phyloP scores from a whole-genome alignment of 2,113 vertebrate genomes.

The Atlantisia rogersi region DNA sequence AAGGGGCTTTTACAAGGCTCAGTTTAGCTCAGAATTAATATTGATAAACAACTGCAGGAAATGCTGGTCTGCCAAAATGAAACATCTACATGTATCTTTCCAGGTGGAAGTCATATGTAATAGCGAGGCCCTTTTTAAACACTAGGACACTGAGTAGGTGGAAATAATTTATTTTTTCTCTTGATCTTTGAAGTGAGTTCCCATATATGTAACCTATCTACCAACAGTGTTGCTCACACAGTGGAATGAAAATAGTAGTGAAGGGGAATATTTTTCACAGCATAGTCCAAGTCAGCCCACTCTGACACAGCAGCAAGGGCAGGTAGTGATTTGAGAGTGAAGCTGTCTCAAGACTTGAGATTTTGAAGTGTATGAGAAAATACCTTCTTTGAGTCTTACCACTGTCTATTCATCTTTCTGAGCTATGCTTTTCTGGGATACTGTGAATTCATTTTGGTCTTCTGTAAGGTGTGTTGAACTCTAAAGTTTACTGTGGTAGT shows the following conservation, averaged over 20 bases:
- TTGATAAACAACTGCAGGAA: not conserved
- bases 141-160: not conserved
- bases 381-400: not conserved
- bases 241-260: constrained; percentile 11
- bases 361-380: constrained; percentile 5
- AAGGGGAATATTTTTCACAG: not conserved
- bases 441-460: not conserved
- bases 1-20: not conserved
- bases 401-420: not conserved
- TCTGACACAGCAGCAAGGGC: not conserved
- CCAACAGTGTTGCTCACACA: not conserved
- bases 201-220: not conserved
- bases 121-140: not conserved
- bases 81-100: not conserved
- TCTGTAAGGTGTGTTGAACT: not conserved
- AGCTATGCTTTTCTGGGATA: not conserved
- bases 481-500: not conserved
- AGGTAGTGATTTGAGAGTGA: constrained; percentile 5
- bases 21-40: not conserved
- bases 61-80: not conserved
- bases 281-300: not conserved
- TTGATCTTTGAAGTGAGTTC: constrained; percentile 5
- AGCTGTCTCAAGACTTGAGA: not conserved
- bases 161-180: not conserved
- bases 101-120: not conserved